phyloP scores from a whole-genome alignment of 2,113 vertebrate genomes.

The Myocastor coypus region DNA sequence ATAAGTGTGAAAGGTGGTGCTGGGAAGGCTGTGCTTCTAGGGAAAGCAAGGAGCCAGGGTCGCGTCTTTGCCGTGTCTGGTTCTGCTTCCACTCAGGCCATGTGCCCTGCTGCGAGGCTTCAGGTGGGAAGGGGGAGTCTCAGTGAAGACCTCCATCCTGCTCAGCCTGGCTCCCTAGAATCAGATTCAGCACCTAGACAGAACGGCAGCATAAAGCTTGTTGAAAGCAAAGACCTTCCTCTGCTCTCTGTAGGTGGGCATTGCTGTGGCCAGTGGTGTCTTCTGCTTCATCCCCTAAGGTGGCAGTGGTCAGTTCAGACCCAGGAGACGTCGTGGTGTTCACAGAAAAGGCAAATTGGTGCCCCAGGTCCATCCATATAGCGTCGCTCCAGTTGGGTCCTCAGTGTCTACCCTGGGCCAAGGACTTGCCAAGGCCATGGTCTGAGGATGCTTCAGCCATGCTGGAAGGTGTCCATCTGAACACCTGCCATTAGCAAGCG shows the following conservation, averaged over 20 bases:
- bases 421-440: neutral
- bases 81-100: constrained; percentile 1
- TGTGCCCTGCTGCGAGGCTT: neutral
- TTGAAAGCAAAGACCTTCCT: neutral
- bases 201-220: neutral
- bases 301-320: neutral
- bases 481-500: neutral
- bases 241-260: neutral
- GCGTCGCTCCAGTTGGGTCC: neutral
- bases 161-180: constrained; percentile 8
- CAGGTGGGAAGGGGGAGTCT: neutral
- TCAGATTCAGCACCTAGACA: neutral
- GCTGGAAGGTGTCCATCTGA: neutral
- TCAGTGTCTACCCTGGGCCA: neutral
- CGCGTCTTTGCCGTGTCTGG: constrained; percentile 10
- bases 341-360: neutral
- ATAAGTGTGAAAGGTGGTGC: neutral
- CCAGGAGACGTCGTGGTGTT: neutral
- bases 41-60: neutral
- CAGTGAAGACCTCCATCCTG: neutral
- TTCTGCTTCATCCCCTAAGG: neutral
- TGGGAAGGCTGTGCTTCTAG: neutral
- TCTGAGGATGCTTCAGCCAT: neutral
- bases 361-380: neutral
- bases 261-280: neutral